Evolutionary conservation across 2,888 invertebrate species (phyloP), one percentile per base, ranked within the genome.

Genomic region (Megaustenia siamemsis): DNA sequence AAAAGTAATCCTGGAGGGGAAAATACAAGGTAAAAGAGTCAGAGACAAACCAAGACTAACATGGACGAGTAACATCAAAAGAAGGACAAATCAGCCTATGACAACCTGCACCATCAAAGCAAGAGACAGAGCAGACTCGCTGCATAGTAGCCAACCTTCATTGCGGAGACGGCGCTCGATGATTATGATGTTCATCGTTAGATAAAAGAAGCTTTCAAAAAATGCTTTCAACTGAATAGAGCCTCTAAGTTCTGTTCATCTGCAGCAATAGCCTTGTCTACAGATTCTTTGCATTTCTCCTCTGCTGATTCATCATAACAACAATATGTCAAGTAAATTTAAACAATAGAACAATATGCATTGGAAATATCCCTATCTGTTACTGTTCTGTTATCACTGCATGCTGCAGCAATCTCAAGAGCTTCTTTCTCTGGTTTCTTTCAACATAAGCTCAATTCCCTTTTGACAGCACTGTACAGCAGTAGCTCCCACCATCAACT

Each of bases 271-370:
- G 94, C 94, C 85, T 92, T 92, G 24, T 93, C 92, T 69, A 94
- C 92, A 86, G 89, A 89, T 3, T 89, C 86, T 81, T 90, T 89
- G 88, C 94, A 94, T 68, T 91, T 89, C 18, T 89, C 89, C 88
- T 94, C 94, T 1, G 95, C 94, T 87, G 92, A 91, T 71, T 92
- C 93, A 81, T 93, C 94, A 91, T 92, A 91, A 90, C 94, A 94
- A 28, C 92, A 91, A 88, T 95, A 94, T 45, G 95, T 94, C 91
- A 94, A 93, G 88, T 93, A 94, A 32, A 94, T 90, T 90, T 94
- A 94, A 45, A 94, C 94, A 69, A 94, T 89, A 18, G 94, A 92
- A 83, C 94, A 93, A 87, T 93, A 93, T 1, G 94, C 94, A 87
- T 90, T 92, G 10, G 94, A 94, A 35, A 94, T 89, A 84, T 93